These are phyloP conservation scores for Sylvietta virens DNA, from an alignment of 2,113 vertebrate genomes.

Conservation along the genomic window DNA sequence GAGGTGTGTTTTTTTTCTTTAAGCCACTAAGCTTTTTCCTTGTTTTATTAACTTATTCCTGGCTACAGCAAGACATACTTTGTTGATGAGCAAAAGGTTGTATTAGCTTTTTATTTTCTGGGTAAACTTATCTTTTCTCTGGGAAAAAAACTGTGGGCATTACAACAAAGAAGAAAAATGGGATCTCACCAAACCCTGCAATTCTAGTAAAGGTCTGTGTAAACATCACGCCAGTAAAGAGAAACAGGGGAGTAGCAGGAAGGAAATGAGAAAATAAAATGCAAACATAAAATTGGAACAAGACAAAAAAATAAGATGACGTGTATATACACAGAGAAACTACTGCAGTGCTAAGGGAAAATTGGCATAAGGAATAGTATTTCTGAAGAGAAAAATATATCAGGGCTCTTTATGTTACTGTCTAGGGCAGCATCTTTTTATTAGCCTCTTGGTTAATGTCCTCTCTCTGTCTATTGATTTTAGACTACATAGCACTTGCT, in stretches of 20 bases:
- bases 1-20: conserved; percentile 74
- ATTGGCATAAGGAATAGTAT: conserved; percentile 6
- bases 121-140: conserved; percentile 78
- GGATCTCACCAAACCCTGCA: conserved; percentile 63
- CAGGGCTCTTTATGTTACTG: conserved; percentile 53
- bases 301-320: conserved; percentile 67
- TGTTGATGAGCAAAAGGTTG: conserved; percentile 83
- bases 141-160: conserved; percentile 57
- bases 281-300: conserved; percentile 75
- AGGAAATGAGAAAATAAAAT: conserved; percentile 80
- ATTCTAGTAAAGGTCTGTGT: conserved; percentile 72
- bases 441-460: conserved; percentile 70
- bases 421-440: conserved; percentile 63
- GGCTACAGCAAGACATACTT: conserved; percentile 78
- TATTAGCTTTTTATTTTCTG: conserved; percentile 81
- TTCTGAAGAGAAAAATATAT: conserved; percentile 60
- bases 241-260: conserved; percentile 70
- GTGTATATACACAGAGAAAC: conserved; percentile 19
- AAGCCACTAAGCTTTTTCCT: conserved; percentile 78
- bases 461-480: conserved; percentile 54
- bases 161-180: conserved; percentile 62
- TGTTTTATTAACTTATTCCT: conserved; percentile 85
- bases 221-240: conserved; percentile 69
- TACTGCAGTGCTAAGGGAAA: conserved; percentile 41
- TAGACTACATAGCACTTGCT: conserved; percentile 38